A percentile compares a stretch with the other conserved stretches of the same genome.
Conservation (phyloP, 2,113 vertebrate genomes). For the Hiodon alosoides region DNA sequence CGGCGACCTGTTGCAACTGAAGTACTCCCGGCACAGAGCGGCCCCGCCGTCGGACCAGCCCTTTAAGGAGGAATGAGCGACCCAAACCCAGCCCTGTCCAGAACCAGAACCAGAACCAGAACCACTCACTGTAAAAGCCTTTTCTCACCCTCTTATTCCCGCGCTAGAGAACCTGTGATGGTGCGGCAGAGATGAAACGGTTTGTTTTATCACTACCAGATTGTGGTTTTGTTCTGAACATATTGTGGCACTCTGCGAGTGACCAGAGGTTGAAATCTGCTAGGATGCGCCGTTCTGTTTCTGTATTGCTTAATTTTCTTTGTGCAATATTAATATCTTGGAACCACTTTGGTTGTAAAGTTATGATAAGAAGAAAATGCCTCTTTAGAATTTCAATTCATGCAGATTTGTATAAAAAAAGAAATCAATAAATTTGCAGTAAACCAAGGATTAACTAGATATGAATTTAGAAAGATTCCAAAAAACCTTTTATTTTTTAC, state of each 20-base stretch:
- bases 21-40: slow-evolving; percentile 79
- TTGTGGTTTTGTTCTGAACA: slow-evolving; percentile 30
- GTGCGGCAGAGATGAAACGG: slow-evolving; percentile 1
- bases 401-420: neutral
- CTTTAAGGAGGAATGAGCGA: slow-evolving; percentile 60
- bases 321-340: slow-evolving; percentile 17
- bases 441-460: neutral
- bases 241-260: slow-evolving; percentile 22
- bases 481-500: too few species aligned
- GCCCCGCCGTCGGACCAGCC: slow-evolving; percentile 73
- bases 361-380: neutral
- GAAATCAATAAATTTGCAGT: neutral
- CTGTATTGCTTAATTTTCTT: neutral
- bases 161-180: neutral
- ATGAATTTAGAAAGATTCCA: too few species aligned
- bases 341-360: slow-evolving; percentile 8
- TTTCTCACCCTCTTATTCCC: neutral
- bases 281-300: neutral
- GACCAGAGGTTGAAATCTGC: slow-evolving; percentile 23
- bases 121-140: slow-evolving; percentile 17
- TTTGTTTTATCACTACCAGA: neutral
- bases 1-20: slow-evolving; percentile 85
- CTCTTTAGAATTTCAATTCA: neutral
- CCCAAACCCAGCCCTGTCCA: neutral
- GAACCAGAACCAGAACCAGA: neutral